phyloP scores from a whole-genome alignment of 2,888 invertebrate genomes.

The Eurois occulta region DNA sequence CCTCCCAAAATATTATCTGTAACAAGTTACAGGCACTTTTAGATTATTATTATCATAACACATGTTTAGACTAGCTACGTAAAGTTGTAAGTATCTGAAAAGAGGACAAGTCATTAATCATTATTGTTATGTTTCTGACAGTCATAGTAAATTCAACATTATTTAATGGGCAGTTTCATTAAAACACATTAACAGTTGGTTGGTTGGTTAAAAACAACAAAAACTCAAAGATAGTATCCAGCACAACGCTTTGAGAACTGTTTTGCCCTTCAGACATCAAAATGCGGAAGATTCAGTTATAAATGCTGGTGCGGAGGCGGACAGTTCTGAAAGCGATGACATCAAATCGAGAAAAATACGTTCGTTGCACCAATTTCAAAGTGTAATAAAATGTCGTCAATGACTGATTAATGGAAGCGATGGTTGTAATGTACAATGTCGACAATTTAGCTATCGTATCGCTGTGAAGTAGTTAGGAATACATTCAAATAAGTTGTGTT shows the following conservation, averaged over 20 bases:
- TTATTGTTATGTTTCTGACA: constrained; percentile 32
- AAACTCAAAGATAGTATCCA: constrained; percentile 32
- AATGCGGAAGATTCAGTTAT: constrained; percentile 61
- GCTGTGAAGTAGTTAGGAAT: constrained; percentile 85
- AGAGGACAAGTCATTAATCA: constrained; percentile 58
- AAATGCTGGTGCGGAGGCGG: constrained; percentile 54
- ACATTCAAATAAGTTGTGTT: constrained; percentile 89
- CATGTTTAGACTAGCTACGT: constrained; percentile 47
- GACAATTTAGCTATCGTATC: constrained; percentile 83
- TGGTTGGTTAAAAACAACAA: constrained; percentile 46
- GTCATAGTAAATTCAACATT: constrained; percentile 46
- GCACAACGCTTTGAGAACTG: constrained; percentile 65
- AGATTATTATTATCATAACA: constrained; percentile 47
- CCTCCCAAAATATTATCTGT: constrained; percentile 64
- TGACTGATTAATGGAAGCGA: constrained; percentile 87
- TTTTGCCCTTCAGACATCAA: constrained; percentile 55
- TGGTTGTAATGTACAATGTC: constrained; percentile 89
- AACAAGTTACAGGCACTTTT: constrained; percentile 63
- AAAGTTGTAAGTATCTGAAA: constrained; percentile 57
- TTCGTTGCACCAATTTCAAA: constrained; percentile 88
- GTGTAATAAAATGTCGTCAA: constrained; percentile 77
- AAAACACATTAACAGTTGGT: constrained; percentile 44
- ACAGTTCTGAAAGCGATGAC: constrained; percentile 65
- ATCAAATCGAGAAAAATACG: constrained; percentile 58
- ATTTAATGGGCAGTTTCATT: constrained; percentile 22